Conservation (phyloP, 2,797 vertebrate species). For the Syngnathus rostellatus region DNA sequence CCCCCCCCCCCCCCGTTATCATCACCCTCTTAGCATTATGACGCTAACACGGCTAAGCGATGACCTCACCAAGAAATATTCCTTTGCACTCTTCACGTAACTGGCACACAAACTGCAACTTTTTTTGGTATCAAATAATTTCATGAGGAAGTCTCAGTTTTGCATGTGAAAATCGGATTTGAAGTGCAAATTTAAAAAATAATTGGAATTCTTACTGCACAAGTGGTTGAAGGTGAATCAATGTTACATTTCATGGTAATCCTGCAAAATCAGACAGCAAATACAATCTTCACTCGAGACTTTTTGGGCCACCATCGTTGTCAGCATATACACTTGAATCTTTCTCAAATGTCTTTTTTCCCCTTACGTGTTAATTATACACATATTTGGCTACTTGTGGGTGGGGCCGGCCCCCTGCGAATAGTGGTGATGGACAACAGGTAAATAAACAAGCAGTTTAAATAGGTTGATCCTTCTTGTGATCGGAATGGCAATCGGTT, state of each 20-base stretch:
- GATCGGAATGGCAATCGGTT: too few relatives aligned
- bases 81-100: constrained; percentile 12
- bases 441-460: too few relatives aligned
- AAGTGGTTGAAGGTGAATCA: neutral
- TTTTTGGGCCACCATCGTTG: too few relatives aligned
- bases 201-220: neutral
- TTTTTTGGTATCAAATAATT: neutral
- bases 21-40: neutral
- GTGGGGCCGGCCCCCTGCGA: too few relatives aligned
- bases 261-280: neutral
- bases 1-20: too few relatives aligned
- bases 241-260: neutral
- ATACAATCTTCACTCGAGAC: too few relatives aligned
- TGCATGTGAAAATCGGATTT: neutral
- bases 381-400: too few relatives aligned
- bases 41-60: neutral
- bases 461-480: too few relatives aligned
- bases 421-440: too few relatives aligned
- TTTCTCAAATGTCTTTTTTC: too few relatives aligned
- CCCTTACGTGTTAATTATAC: too few relatives aligned
- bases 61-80: constrained; percentile 44
- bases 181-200: neutral
- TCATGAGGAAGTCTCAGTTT: neutral
- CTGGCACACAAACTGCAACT: neutral
- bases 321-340: too few relatives aligned